These are phyloP conservation scores for Corticium candelabrum DNA, from an alignment of 37 sponge, comb jelly and placozoan species.

Conservation along the genomic window DNA sequence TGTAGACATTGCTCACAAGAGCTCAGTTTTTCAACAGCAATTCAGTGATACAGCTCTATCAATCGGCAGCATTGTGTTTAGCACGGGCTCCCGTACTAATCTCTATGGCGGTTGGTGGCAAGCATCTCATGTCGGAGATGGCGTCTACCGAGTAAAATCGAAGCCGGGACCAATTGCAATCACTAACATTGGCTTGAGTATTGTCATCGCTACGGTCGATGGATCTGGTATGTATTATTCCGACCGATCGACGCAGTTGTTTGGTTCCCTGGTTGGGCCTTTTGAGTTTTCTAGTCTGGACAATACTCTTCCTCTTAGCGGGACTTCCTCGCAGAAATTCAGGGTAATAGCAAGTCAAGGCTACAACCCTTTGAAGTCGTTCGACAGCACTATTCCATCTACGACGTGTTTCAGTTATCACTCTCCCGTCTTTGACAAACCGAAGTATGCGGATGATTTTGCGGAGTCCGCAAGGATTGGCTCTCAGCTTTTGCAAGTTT, in stretches of 20 bases:
- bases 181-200: slow-evolving; percentile 31
- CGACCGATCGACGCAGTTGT: neutral
- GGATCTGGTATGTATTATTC: neutral
- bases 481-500: neutral
- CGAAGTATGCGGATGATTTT: neutral
- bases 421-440: neutral
- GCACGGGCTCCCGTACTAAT: neutral
- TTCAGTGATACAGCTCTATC: slow-evolving; percentile 28
- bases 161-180: slow-evolving; percentile 19
- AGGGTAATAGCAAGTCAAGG: neutral
- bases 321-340: neutral
- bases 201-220: slow-evolving; percentile 8
- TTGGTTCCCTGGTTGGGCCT: neutral
- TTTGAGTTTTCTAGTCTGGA: neutral
- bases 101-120: slow-evolving; percentile 47
- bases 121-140: slow-evolving; percentile 31
- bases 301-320: neutral
- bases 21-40: slow-evolving; percentile 22
- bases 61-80: slow-evolving; percentile 20
- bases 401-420: neutral
- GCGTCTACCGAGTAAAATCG: slow-evolving; percentile 30
- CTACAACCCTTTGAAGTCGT: slow-evolving; percentile 6
- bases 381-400: neutral
- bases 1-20: slow-evolving; percentile 34
- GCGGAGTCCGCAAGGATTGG: neutral